A percentile compares a stretch with the other conserved stretches of the same genome.
Conservation (phyloP, 2,888 invertebrate species). For the Anagyrus pseudococci region DNA sequence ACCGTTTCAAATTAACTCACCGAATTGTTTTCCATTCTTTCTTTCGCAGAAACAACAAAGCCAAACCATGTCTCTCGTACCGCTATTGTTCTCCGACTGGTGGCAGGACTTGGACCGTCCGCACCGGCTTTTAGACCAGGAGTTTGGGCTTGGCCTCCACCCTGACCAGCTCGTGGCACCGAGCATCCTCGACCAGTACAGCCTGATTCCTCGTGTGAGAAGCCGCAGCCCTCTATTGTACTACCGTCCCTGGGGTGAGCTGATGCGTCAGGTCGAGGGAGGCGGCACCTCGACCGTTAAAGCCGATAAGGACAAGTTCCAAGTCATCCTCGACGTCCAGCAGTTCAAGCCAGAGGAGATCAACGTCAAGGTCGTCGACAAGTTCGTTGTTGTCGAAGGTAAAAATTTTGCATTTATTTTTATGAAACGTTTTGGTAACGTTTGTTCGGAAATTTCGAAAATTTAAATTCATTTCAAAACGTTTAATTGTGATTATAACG, state of each 20-base stretch:
- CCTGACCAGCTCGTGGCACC: constrained; percentile 44
- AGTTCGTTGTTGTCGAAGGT: constrained; percentile 70
- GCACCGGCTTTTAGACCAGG: constrained; percentile 53
- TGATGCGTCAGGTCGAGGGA: constrained; percentile 63
- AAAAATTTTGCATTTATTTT: too few species aligned
- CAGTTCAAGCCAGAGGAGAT: constrained; percentile 68
- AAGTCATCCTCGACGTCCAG: constrained; percentile 79
- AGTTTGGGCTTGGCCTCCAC: constrained; percentile 49
- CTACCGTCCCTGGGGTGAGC: constrained; percentile 44
- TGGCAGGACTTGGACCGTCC: constrained; percentile 78
- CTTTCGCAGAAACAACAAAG: constrained; percentile 30
- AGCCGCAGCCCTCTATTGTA: constrained; percentile 35
- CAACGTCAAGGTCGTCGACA: constrained; percentile 65
- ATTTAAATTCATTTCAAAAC: too few species aligned
- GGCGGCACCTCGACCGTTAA: constrained; percentile 67
- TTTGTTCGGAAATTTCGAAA: too few species aligned
- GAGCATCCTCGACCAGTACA: constrained; percentile 23
- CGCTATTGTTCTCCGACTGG: constrained; percentile 84
- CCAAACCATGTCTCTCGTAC: constrained; percentile 77
- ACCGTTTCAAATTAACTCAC: too few species aligned
- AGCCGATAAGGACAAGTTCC: constrained; percentile 71
- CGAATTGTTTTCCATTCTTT: too few species aligned
- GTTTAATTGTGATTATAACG: too few species aligned
- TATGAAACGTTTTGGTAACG: too few species aligned
- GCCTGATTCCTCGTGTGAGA: constrained; percentile 6